Percentiles rank a stretch among this genome's conserved stretches.
These are phyloP conservation scores for Sicus ferrugineus DNA, from an alignment of 2,888 invertebrate species.

Conservation along the genomic window DNA sequence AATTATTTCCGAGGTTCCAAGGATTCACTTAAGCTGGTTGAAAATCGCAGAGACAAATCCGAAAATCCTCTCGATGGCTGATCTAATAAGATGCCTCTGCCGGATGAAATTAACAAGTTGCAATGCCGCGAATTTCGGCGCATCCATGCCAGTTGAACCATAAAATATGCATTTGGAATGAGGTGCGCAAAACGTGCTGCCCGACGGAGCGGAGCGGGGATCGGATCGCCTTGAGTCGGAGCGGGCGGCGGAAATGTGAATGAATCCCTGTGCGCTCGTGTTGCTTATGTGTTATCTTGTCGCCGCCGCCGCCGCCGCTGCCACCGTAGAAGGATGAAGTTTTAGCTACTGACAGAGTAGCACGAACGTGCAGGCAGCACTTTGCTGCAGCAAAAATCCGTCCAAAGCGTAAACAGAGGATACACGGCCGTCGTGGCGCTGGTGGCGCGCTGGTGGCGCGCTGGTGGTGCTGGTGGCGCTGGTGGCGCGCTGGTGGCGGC, in stretches of 20 bases:
- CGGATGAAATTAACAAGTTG: background rate
- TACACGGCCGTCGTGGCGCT: background rate
- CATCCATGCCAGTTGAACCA: background rate
- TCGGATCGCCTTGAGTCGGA: background rate
- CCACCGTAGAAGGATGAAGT: slow-evolving; percentile 14
- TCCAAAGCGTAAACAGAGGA: background rate
- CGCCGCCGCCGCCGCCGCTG: slow-evolving; percentile 11
- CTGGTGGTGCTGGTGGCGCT: no score
- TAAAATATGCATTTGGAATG: slow-evolving; percentile 6
- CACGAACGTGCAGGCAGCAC: background rate
- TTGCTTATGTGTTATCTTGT: slow-evolving; percentile 16
- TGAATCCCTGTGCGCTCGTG: slow-evolving; percentile 6
- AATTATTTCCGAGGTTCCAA: no score
- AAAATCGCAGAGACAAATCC: background rate
- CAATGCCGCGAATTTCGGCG: background rate
- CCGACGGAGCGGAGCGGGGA: background rate
- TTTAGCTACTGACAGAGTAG: slow-evolving; percentile 11
- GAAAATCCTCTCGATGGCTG: background rate
- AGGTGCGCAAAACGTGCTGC: background rate
- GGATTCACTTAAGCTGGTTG: no score
- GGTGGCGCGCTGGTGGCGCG: background rate
- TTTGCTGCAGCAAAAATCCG: background rate
- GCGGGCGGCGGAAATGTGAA: background rate
- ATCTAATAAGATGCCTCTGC: background rate
- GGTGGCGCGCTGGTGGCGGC: background rate